Evolutionary conservation across 2,113 vertebrate genomes (phyloP), one percentile per base, ranked within the genome.

Genomic region (Zingel zingel): DNA sequence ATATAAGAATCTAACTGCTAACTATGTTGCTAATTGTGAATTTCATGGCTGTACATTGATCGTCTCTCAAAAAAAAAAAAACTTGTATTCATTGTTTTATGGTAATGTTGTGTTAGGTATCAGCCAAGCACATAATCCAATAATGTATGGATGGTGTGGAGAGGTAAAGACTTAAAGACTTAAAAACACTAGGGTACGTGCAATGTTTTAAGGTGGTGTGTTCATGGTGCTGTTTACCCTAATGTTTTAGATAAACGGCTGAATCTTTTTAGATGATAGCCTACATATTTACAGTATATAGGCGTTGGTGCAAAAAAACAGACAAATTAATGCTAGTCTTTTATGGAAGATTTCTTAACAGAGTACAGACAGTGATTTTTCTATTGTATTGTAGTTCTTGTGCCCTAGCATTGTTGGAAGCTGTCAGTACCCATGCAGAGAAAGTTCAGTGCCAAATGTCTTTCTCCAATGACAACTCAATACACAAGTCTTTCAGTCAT

Each of bases 381-480:
- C 57, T 66, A n/a, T 33, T 77, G 27, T 77, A 12, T 72, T 53
- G 19, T n/a, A 57, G 48, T 80, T 77, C 33, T 39, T 51, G 45
- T 74, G 68, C 51, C 39, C 53, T 36, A 2, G 83, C 33, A 30
- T 45, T 62, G 50, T 72, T 64, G 43, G 70, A 64, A 75, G 80
- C 66, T 83, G 86, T 85, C 85, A 74, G 69, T 30, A 4, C 12
- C 74, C 47, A 58, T 79, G 67, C 53, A 47, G 72, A 86, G 84
- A 84, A 39, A 66, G 58, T 78, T 88, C 66, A 88, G 86, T 23
- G 77, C 77, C 83, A 83, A 87, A 85, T 48, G 71, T 91, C 77
- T 82, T 65, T 81, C 77, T 83, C 76, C 80, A 79, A 82, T 93
- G 89, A 90, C 91, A 91, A 86, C 74, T 74, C 72, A 79, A 89